These are phyloP conservation scores for Thrips palmi DNA, from an alignment of 1,140 invertebrate species.

Conservation along the genomic window DNA sequence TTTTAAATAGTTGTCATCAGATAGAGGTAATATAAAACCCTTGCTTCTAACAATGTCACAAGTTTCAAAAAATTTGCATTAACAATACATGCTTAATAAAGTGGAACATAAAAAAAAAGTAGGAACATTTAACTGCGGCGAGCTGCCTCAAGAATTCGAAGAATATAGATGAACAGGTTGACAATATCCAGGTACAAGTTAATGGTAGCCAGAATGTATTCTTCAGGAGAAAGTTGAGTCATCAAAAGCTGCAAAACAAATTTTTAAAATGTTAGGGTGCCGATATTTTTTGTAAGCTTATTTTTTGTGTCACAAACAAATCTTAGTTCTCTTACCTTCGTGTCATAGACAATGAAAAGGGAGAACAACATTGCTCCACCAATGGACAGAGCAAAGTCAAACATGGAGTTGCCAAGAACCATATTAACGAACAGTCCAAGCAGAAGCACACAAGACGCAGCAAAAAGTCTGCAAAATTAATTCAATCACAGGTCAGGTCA, in stretches of 20 bases:
- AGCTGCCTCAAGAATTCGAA: slow-evolving; percentile 36
- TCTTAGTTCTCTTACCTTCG: slow-evolving; percentile 21
- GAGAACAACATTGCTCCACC: slow-evolving; percentile 57
- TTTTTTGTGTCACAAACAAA: no score
- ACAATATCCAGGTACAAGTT: slow-evolving; percentile 75
- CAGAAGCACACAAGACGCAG: slow-evolving; percentile 46
- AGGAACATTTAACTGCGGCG: slow-evolving; percentile 1
- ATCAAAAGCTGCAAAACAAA: slow-evolving; percentile 36
- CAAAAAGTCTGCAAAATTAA: slow-evolving; percentile 38
- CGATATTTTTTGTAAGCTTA: no score
- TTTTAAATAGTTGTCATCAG: no score
- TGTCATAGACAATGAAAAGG: slow-evolving; percentile 47
- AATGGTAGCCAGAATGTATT: slow-evolving; percentile 61
- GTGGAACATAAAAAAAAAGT: background rate
- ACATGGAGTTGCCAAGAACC: slow-evolving; percentile 41
- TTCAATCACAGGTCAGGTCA: background rate
- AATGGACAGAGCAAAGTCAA: slow-evolving; percentile 47
- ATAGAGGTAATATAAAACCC: no score
- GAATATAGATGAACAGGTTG: slow-evolving; percentile 67
- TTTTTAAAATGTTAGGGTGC: background rate
- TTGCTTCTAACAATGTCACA: no score
- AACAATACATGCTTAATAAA: slow-evolving; percentile 1
- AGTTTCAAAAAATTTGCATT: background rate
- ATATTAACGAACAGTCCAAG: slow-evolving; percentile 54
- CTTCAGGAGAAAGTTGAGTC: slow-evolving; percentile 49